Conservation (phyloP, 2,888 invertebrate genomes). For the Busseola fusca region DNA sequence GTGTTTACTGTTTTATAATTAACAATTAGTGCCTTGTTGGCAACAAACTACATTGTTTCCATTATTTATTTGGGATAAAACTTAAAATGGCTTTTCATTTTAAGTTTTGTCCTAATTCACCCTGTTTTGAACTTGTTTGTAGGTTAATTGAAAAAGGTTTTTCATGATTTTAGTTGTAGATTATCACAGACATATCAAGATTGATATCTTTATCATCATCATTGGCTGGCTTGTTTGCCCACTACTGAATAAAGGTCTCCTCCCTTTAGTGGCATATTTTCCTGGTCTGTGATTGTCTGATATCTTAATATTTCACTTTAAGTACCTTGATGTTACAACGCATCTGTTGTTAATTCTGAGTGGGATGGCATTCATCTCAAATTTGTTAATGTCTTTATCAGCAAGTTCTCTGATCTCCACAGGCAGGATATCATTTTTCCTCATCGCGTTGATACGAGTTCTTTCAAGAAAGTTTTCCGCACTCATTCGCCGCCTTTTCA, state of each 20-base stretch:
- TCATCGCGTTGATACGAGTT: slow-evolving; percentile 94
- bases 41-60: background rate
- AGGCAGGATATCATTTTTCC: slow-evolving; percentile 96
- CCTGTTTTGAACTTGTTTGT: background rate
- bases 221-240: background rate
- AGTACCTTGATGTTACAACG: slow-evolving; percentile 93
- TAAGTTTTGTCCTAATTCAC: background rate
- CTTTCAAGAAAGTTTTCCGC: slow-evolving; percentile 93
- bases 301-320: slow-evolving; percentile 16
- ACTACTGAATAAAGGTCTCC: background rate
- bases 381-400: slow-evolving; percentile 92
- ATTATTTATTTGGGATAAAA: no score
- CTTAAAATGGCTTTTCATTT: no score
- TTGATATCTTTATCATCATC: background rate
- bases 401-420: slow-evolving; percentile 94
- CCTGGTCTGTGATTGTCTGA: background rate
- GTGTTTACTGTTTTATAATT: background rate
- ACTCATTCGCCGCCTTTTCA: slow-evolving; percentile 93
- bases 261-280: background rate
- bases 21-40: background rate
- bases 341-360: slow-evolving; percentile 93
- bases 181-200: background rate
- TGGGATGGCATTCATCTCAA: slow-evolving; percentile 93
- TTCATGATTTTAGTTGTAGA: background rate
- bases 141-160: background rate